These are phyloP conservation scores for Rhabdornis inornatus DNA, from an alignment of 2,113 vertebrate species.

Conservation along the genomic window DNA sequence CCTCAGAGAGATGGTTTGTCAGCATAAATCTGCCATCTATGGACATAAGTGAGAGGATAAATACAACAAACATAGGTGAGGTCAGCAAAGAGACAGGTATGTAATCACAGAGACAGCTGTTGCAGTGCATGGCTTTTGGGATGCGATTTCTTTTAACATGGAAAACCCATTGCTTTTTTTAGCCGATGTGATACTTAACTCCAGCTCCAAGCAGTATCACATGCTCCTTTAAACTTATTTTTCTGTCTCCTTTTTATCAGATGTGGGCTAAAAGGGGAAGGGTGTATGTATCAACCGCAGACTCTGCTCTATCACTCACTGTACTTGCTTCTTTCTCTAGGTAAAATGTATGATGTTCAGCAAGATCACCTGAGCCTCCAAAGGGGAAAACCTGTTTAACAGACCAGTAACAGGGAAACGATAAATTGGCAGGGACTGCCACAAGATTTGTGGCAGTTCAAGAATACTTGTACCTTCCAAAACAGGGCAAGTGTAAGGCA, in stretches of 20 bases:
- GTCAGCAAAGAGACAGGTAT: not conserved
- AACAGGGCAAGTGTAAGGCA: not conserved
- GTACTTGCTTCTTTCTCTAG: not conserved
- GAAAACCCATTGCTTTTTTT: slow-evolving; percentile 6
- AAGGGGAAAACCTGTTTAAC: not conserved
- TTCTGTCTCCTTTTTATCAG: not conserved
- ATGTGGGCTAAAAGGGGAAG: not conserved
- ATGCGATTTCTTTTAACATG: not conserved
- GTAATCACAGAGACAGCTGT: not conserved
- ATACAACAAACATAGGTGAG: not conserved
- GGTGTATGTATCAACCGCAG: not conserved
- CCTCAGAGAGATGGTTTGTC: not conserved
- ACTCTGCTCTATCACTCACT: not conserved
- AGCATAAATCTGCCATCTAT: not conserved
- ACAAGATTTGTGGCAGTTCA: not conserved
- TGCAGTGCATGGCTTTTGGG: not conserved
- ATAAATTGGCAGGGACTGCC: not conserved
- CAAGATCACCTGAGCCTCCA: not conserved
- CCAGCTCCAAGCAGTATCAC: not conserved
- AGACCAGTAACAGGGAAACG: not conserved
- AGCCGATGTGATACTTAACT: slow-evolving; percentile 17
- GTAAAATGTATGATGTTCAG: not conserved
- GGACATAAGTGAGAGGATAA: not conserved
- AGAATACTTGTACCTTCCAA: not conserved
- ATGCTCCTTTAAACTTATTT: slow-evolving; percentile 2